A percentile compares a stretch with the other conserved stretches of the same genome.
These are phyloP conservation scores for Drosophila navojoa DNA, from an alignment of 1,140 invertebrate genomes.

Conservation along the genomic window DNA sequence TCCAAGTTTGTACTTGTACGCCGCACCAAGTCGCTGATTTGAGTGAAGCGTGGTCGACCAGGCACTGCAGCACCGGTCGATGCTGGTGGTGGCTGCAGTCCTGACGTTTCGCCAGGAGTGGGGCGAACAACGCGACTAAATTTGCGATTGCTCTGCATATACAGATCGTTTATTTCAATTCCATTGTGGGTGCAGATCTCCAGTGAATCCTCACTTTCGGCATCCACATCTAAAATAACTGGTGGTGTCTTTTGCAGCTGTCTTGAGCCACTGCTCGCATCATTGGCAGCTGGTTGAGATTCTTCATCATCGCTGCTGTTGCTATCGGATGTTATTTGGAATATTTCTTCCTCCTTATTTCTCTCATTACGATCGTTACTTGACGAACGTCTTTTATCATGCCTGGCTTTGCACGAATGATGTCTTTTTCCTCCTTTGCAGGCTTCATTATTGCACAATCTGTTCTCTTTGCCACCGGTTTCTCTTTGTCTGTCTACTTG, in stretches of 20 bases:
- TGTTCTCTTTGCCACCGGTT: slow-evolving; percentile 46
- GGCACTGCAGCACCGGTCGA: background rate
- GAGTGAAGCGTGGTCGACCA: slow-evolving; percentile 60
- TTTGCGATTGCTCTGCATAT: slow-evolving; percentile 68
- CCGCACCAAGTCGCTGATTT: slow-evolving; percentile 63
- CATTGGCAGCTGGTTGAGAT: background rate
- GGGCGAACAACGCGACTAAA: slow-evolving; percentile 65
- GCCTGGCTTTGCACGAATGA: slow-evolving; percentile 1
- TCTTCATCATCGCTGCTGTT: slow-evolving; percentile 18
- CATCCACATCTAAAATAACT: slow-evolving; percentile 66
- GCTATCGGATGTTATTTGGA: background rate
- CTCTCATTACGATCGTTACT: background rate
- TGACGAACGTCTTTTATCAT: background rate
- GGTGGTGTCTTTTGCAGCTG: slow-evolving; percentile 55
- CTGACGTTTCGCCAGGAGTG: slow-evolving; percentile 24
- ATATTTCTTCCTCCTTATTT: background rate
- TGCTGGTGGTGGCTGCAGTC: background rate
- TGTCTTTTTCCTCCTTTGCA: slow-evolving; percentile 7
- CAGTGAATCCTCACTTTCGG: slow-evolving; percentile 46
- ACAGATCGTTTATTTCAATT: slow-evolving; percentile 65
- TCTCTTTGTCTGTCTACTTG: background rate
- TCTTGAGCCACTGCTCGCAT: background rate
- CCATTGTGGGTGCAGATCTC: slow-evolving; percentile 27
- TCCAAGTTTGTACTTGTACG: background rate
- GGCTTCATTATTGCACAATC: slow-evolving; percentile 7